Base-by-base conservation (phyloP, 2,888 invertebrate species). In the Ennomos quercinarius region DNA sequence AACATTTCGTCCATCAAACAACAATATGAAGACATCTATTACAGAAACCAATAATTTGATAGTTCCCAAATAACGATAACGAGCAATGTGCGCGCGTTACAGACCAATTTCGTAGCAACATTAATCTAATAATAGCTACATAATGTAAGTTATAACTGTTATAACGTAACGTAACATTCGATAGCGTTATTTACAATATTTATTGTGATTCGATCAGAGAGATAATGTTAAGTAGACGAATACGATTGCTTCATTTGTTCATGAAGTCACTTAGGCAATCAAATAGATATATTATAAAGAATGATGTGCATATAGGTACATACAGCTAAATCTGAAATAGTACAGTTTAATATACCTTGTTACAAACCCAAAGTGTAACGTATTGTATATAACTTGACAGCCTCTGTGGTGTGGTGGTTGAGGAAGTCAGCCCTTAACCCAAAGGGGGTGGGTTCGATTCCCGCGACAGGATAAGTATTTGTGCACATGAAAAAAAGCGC, bases 51-150 rank as follows among this genome's bases (percentile, higher is more conserved):
- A 74, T 74, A 75, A 70, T 66, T 72, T 66, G 68, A 67, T 72
- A 59, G 71, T 72, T 78, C 72, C 72, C 5, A 68, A 74, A 73
- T 68, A 67, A 66, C 50, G 68, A 66, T 80, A 86, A 86, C 83
- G 71, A 83, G 77, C 72, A 66, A 72, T 73, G 71, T 72, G 70
- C 64, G 75, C 58, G 71, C 72, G 77, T 83, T 83, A 83, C 82
- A 78, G 81, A 79, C 81, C 78, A 83, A 87, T 88, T 87, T 87
- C 65, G 80, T 77, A 61, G 66, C 60, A 68, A 73, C 87, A 87
- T 89, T 89, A 89, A 87, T 87, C 85, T 76, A 80, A 83, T 84
- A 84, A 85, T 62, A 69, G 70, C 59, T 71, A 71, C 71, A 71
- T 71, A 71, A 58, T 62, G 51, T 54, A 44, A 44, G 54, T 36